phyloP scores from a whole-genome alignment of 2,113 vertebrate species.

The Ovis canadensis region DNA sequence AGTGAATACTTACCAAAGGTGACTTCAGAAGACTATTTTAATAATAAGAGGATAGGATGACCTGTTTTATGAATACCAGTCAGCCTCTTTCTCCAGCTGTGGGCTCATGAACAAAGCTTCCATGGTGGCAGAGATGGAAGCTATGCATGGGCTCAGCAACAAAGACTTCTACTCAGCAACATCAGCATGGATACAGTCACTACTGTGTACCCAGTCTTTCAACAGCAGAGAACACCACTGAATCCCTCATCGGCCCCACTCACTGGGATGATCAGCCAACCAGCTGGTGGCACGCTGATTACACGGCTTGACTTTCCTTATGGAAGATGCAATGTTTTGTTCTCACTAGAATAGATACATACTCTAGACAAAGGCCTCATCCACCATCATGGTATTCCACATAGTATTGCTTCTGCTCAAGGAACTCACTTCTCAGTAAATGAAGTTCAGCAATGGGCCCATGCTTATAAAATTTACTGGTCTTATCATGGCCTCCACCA shows the following conservation, averaged over 20 bases:
- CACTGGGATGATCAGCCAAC: neutral
- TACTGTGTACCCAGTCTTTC: neutral
- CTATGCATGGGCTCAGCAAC: neutral
- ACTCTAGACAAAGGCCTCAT: neutral
- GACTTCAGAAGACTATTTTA: neutral
- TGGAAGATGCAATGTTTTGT: neutral
- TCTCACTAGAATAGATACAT: neutral
- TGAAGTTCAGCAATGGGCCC: neutral
- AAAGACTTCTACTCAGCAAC: neutral
- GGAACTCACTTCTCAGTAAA: neutral
- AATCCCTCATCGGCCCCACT: neutral
- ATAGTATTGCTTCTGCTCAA: neutral
- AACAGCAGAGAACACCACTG: neutral
- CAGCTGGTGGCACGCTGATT: neutral
- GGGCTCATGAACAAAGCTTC: neutral
- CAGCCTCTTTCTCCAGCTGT: neutral
- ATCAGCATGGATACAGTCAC: neutral
- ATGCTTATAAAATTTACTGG: neutral
- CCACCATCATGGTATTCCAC: neutral
- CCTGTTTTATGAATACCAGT: neutral
- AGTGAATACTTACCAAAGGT: neutral
- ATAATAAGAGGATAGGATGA: neutral
- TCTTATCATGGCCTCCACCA: neutral
- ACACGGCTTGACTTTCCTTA: neutral
- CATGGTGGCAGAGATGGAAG: neutral